Conservation (phyloP, 2,113 vertebrate genomes). For the Monarcha castaneiventris region DNA sequence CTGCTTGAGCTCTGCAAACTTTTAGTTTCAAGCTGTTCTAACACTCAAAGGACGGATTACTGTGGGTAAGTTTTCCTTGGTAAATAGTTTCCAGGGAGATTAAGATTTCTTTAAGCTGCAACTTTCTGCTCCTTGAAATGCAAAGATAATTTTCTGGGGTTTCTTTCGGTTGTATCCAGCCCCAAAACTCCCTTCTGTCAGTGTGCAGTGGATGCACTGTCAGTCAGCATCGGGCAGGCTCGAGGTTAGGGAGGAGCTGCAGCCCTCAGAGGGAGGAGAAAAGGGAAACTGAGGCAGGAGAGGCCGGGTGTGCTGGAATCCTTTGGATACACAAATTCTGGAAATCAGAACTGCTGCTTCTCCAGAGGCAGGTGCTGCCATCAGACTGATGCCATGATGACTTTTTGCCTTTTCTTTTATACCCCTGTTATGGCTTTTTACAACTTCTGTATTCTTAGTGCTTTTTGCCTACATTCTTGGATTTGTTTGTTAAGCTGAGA, state of each 20-base stretch:
- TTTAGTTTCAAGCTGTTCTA: not conserved
- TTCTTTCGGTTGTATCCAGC: not conserved
- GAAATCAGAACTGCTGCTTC: not conserved
- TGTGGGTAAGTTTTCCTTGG: not conserved
- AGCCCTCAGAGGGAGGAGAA: not conserved
- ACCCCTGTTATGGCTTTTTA: too few relatives aligned
- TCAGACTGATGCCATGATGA: too few relatives aligned
- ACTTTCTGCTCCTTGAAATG: not conserved
- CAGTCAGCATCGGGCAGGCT: not conserved
- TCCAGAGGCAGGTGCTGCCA: not conserved
- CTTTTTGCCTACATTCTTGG: too few relatives aligned
- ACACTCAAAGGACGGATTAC: fast-evolving
- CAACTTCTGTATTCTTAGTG: too few relatives aligned
- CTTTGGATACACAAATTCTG: not conserved
- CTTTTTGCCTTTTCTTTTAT: too few relatives aligned
- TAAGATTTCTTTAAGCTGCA: not conserved
- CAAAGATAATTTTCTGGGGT: not conserved
- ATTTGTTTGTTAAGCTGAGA: too few relatives aligned
- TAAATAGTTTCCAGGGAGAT: not conserved
- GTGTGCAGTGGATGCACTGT: not conserved
- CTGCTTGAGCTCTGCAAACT: not conserved
- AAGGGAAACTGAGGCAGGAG: not conserved
- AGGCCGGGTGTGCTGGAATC: not conserved
- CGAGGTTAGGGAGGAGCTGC: not conserved
- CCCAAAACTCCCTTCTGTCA: not conserved